These are phyloP conservation scores for Pagrus major DNA, from an alignment of 2,113 vertebrate species.

Conservation along the genomic window DNA sequence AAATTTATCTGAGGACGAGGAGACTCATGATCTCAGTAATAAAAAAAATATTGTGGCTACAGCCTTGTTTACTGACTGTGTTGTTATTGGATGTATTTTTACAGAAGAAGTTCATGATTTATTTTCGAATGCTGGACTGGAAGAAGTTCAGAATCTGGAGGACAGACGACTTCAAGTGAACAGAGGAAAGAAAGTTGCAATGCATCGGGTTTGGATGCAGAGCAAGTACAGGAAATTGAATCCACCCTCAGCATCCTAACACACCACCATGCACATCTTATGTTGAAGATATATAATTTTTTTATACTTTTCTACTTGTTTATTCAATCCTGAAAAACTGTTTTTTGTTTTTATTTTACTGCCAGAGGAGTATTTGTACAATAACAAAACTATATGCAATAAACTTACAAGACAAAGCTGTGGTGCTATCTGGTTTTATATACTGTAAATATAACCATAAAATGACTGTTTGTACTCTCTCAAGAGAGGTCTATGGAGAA, in stretches of 20 bases:
- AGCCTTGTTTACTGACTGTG: background rate
- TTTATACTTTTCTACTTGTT: background rate
- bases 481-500: background rate
- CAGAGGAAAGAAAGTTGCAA: conserved; percentile 91
- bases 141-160: conserved; percentile 93
- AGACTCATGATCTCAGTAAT: background rate
- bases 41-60: background rate
- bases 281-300: background rate
- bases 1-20: background rate
- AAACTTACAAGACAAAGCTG: background rate
- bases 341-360: background rate
- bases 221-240: conserved; percentile 91
- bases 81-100: conserved; percentile 60
- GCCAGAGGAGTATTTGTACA: background rate
- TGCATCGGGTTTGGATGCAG: conserved; percentile 94
- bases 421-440: background rate
- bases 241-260: conserved; percentile 41
- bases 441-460: background rate
- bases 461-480: background rate
- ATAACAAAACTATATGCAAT: conserved; percentile 15
- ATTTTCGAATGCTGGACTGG: conserved; percentile 90
- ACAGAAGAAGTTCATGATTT: conserved; percentile 89
- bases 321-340: background rate
- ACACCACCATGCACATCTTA: too few species aligned
- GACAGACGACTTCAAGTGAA: conserved; percentile 94